phyloP scores from a whole-genome alignment of 2,113 vertebrate species.

The Vimba vimba region DNA sequence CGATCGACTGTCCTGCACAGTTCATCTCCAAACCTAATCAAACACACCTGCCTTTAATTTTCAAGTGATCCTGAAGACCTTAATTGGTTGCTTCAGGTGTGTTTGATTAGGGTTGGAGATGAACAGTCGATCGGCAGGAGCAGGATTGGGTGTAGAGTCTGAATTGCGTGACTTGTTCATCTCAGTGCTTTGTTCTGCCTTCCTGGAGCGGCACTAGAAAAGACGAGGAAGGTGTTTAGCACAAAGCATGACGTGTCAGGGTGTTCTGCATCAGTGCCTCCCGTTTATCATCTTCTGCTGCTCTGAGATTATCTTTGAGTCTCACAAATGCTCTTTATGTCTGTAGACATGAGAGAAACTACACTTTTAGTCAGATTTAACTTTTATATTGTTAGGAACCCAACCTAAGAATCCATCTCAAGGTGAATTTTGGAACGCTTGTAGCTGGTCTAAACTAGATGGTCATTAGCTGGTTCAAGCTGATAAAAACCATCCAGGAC shows the following conservation, averaged over 20 bases:
- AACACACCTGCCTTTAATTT: too few species aligned
- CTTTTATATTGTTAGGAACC: not conserved
- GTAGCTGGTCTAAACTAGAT: not conserved
- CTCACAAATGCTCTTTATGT: not conserved
- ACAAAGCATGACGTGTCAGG: not conserved
- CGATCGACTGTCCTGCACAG: too few species aligned
- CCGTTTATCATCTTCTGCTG: not conserved
- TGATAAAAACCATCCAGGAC: not conserved
- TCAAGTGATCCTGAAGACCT: too few species aligned
- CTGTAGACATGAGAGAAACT: not conserved
- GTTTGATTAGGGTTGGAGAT: too few species aligned
- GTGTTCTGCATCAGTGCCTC: constrained; percentile 22
- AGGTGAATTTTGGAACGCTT: not conserved
- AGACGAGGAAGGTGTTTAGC: not conserved
- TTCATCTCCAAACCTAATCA: too few species aligned
- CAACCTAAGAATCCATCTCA: not conserved
- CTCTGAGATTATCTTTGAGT: not conserved
- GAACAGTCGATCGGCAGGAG: too few species aligned
- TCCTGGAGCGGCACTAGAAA: not conserved
- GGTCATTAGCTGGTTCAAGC: not conserved
- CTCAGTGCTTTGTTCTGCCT: not conserved
- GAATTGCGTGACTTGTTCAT: not conserved
- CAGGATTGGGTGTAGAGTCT: not conserved
- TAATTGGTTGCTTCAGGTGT: too few species aligned
- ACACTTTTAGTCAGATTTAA: not conserved